Conservation (phyloP, 2,113 vertebrate species). For the Tetrax tetrax region DNA sequence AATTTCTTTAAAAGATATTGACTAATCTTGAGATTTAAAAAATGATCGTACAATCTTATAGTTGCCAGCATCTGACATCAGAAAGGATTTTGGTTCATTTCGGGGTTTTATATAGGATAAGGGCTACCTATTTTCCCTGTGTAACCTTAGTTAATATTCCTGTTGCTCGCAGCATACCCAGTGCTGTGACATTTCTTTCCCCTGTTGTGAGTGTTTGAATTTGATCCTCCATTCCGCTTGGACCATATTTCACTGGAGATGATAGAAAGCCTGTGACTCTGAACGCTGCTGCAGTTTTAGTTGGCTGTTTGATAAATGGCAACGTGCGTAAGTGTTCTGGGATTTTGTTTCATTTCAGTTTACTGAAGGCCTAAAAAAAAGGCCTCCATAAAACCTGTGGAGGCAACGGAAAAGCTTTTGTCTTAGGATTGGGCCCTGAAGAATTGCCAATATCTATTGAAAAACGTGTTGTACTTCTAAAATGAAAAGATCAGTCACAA, state of each 20-base stretch:
- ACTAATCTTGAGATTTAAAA: background rate
- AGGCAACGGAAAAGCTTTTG: conserved; percentile 6
- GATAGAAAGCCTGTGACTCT: background rate
- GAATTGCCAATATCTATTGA: conserved; percentile 22
- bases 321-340: background rate
- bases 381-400: background rate
- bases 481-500: background rate
- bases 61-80: background rate
- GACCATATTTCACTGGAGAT: background rate
- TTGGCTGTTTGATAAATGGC: conserved; percentile 39
- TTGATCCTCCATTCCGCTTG: background rate
- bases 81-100: background rate
- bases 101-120: background rate
- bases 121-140: background rate
- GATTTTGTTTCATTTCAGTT: conserved; percentile 32
- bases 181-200: background rate
- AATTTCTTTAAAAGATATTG: background rate
- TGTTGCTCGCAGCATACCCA: background rate
- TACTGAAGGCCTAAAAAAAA: conserved; percentile 23
- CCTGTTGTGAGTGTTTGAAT: background rate
- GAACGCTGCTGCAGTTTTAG: background rate
- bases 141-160: background rate
- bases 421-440: conserved; percentile 23
- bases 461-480: background rate
- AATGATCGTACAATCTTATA: background rate